Evolutionary conservation across 2,113 vertebrate genomes (phyloP).

Genomic region (Corydoras maculifer): DNA sequence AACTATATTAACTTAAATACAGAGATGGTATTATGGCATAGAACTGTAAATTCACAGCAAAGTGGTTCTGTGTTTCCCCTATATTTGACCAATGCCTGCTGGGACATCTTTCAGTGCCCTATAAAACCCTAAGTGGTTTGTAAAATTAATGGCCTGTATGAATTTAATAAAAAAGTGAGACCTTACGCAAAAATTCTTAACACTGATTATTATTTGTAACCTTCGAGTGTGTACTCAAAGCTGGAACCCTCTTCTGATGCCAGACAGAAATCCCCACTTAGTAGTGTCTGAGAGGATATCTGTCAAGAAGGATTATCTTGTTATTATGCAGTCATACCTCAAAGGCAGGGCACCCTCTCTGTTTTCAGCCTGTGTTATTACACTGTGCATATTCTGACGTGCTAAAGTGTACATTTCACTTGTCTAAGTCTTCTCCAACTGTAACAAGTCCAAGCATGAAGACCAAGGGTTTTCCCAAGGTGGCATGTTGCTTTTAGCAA

Average conservation of each 20-base stretch:
- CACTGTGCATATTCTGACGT: background rate
- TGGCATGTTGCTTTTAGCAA: constrained; percentile 10
- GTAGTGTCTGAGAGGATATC: constrained; percentile 11
- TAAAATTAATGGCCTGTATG: too few species aligned
- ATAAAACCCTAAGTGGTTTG: too few species aligned
- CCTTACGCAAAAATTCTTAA: too few species aligned
- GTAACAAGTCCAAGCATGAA: constrained; percentile 4
- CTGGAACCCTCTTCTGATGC: constrained; percentile 13
- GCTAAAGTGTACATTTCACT: background rate
- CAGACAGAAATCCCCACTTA: constrained; percentile 22
- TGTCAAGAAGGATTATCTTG: constrained; percentile 8
- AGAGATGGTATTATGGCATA: too few species aligned
- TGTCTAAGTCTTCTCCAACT: background rate
- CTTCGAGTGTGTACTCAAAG: background rate
- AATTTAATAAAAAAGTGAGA: too few species aligned
- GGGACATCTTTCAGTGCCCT: too few species aligned
- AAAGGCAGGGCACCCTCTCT: background rate
- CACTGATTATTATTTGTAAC: background rate
- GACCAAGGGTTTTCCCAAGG: constrained; percentile 11
- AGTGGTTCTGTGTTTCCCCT: too few species aligned
- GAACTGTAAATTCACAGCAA: too few species aligned
- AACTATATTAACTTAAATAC: too few species aligned
- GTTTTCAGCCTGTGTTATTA: constrained; percentile 4
- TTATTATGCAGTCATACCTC: background rate
- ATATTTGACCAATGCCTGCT: too few species aligned